Base-by-base conservation (phyloP, 2,888 invertebrate species). In the Lasioglossum leucozonium region DNA sequence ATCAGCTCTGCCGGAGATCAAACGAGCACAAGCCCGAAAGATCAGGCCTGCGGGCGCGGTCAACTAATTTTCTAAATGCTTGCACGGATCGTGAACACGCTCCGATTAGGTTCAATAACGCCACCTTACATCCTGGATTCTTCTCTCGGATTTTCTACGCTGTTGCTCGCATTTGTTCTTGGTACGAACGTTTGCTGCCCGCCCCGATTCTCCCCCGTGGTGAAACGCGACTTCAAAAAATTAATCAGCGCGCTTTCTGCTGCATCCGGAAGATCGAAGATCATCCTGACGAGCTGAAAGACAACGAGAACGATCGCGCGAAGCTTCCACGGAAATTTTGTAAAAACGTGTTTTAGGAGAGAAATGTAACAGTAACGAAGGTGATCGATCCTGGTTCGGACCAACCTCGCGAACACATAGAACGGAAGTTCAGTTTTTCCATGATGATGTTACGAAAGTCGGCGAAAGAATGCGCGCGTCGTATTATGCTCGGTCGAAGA, bases 401-500 rank as follows among this genome's bases (percentile, higher is more conserved):
- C 37, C 5, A 16, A 13, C 8, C 65, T 22, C 67, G 10, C 5
- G 1, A 22, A 37, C 11, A 11, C 18, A 8, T 44, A 44, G 16
- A 44, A 44, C 16, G 22, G 42, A 71, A 71, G 69, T 80, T 82
- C 44, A 51, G 58, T 55, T 83, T 62, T 42, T 73, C 42, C 84
- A 72, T 22, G 18, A 67, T 40, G 42, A 26, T 47, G 67, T 85
- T 81, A 76, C 81, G 81, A 86, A 75, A 85, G 65, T 65, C 30
- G 26, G 30, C n/a, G 58, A 79, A 81, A 80, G 77, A 85, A 81
- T 85, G 77, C 77, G 51, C 62, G 65, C 81, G 77, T 72, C 71
- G 80, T 80, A 85, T 88, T 89, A 89, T 87, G 82, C 79, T 77
- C 80, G 86, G 58, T 75, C 77, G 72, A 77, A 55, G 77, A 81